phyloP scores from a whole-genome alignment of 2,797 vertebrate genomes.

The Pseudochirops cupreus region DNA sequence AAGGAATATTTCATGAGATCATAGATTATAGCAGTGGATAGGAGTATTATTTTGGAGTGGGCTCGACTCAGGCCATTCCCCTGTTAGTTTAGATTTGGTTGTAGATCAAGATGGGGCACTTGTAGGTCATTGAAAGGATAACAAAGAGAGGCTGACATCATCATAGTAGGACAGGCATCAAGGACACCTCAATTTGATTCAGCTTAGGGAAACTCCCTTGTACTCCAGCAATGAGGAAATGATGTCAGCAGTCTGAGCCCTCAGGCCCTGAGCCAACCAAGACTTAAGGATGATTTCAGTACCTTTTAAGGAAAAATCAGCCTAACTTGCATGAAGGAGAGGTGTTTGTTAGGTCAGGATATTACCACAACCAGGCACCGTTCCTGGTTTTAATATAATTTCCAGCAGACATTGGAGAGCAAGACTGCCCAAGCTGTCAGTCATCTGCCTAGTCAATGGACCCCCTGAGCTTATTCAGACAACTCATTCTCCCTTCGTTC shows the following conservation, averaged over 20 bases:
- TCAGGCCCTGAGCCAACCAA: not conserved
- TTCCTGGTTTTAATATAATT: not conserved
- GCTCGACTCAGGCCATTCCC: not conserved
- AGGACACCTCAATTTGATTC: not conserved
- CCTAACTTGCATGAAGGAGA: not conserved
- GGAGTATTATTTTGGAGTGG: not conserved
- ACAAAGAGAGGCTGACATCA: not conserved
- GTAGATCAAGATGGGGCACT: not conserved
- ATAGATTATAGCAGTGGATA: not conserved
- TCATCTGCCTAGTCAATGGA: not conserved
- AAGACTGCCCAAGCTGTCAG: not conserved
- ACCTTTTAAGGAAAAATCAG: not conserved
- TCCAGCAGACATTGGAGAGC: not conserved
- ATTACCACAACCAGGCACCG: not conserved
- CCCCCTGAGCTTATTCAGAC: not conserved
- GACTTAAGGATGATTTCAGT: not conserved
- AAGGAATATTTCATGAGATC: not conserved
- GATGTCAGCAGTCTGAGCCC: not conserved
- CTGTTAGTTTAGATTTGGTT: not conserved
- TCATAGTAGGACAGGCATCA: not conserved
- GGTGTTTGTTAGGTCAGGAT: not conserved
- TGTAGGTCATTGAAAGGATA: not conserved
- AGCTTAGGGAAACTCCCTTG: no score
- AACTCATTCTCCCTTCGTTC: not conserved
- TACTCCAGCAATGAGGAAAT: not conserved